Evolutionary conservation across 2,888 invertebrate genomes (phyloP), one percentile per base, ranked within the genome.

Genomic region (Zeuzera pyrina): DNA sequence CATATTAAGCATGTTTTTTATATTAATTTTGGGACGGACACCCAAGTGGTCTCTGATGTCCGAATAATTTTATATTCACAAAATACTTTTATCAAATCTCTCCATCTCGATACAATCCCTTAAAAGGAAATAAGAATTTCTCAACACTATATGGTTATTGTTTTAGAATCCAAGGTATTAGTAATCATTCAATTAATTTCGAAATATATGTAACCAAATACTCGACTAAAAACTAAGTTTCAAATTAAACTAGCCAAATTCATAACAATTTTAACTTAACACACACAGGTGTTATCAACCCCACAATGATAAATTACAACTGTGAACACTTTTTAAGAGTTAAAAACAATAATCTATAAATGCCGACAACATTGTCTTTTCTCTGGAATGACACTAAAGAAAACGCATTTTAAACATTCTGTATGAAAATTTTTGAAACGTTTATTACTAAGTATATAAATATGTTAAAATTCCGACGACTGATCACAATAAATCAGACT

Each of bases 361-460:
- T 83, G 81, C 81, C 66, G 81, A 78, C 79, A 77, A 73, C 59
- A 66, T 67, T 79, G 79, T 81, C 81, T 83, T 81, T 83, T 79
- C 72, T 74, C 74, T 81, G 81, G 81, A 83, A 83, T 83, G 81
- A 83, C 74, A 76, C 76, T 70, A 62, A 52, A 49, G 47, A 52
- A 53, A 54, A 11, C 11, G 10, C 47, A 45, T 48, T 54, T 61
- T 15, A 22, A 61, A 57, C 62, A 57, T 19, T 27, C 27, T 26
- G 46, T 57, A 55, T 47, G 43, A n/a, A 43, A 60, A 48, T 63
- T 68, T 58, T 54, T 64, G 54, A 58, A 49, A 48, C 48, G 47
- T 54, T 49, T 52, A 50, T 13, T 13, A 11, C 60, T 60, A 59
- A 58, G 49, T 51, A 45, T 42, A 62, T 63, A 67, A 64, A 62